phyloP scores from a whole-genome alignment of 2,797 vertebrate species.

The Typhlichthys subterraneus region DNA sequence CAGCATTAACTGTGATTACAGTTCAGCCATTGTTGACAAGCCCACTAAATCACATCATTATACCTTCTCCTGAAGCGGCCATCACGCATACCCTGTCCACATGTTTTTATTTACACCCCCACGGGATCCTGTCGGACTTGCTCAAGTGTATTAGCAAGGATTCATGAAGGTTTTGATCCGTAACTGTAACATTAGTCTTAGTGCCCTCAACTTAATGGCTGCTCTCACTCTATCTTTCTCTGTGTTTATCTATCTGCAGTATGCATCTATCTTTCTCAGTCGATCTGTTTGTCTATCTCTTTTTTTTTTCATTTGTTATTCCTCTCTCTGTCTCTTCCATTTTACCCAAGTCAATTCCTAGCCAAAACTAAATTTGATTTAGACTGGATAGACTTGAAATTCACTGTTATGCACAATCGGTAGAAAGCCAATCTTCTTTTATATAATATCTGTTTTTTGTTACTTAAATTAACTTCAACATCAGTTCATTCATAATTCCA shows the following conservation, averaged over 20 bases:
- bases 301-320: no score
- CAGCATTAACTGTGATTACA: background rate
- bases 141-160: background rate
- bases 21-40: constrained; percentile 1
- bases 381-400: background rate
- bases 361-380: background rate
- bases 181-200: constrained; percentile 6
- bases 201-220: background rate
- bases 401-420: background rate
- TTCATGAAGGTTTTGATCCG: constrained; percentile 6
- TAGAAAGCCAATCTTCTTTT: no score
- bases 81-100: background rate
- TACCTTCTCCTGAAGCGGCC: background rate
- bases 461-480: background rate
- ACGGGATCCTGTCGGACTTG: background rate
- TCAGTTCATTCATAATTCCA: background rate
- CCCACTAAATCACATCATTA: background rate
- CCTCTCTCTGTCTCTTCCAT: no score
- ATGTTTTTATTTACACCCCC: background rate
- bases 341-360: background rate
- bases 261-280: no score
- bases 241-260: background rate
- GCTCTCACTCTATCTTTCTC: background rate
- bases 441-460: background rate
- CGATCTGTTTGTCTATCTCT: no score